These are phyloP conservation scores for Phoxinus phoxinus DNA, from an alignment of 2,113 vertebrate species.

Conservation along the genomic window DNA sequence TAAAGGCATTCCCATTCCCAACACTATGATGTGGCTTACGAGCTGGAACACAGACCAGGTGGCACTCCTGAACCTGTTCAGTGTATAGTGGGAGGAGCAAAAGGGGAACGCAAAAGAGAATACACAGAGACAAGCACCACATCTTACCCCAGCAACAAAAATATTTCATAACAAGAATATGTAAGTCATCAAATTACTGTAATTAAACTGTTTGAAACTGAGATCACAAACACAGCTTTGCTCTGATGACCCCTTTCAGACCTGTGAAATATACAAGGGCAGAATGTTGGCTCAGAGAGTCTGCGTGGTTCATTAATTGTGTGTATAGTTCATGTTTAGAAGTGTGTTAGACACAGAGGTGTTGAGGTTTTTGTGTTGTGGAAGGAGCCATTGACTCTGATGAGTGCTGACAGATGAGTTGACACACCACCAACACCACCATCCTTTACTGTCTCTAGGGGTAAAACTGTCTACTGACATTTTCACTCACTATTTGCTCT, in stretches of 20 bases:
- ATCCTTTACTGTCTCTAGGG: conserved; percentile 14
- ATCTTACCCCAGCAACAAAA: not conserved
- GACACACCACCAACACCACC: conserved; percentile 13
- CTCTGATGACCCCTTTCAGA: not conserved
- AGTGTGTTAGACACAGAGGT: not conserved
- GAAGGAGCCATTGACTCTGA: conserved; percentile 15
- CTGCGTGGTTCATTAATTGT: not conserved
- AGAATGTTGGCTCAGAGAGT: not conserved
- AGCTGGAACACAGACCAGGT: not conserved
- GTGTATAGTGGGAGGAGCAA: not conserved
- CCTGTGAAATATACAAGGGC: not conserved
- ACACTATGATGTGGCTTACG: too few relatives aligned
- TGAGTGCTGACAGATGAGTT: conserved; percentile 21
- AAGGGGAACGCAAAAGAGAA: not conserved
- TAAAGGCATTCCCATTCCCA: too few relatives aligned
- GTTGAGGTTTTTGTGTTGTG: not conserved
- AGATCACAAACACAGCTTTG: conserved; percentile 6
- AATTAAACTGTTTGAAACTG: not conserved
- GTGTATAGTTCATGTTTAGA: not conserved
- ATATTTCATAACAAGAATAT: not conserved
- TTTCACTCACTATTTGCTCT: conserved; percentile 12
- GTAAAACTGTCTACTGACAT: not conserved
- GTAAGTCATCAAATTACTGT: not conserved
- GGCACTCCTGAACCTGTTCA: not conserved
- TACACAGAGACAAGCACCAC: not conserved